Evolutionary conservation across 30 jellyfish, hydroid and myxozoan genomes (phyloP), one percentile per base, ranked within the genome.

Genomic region (Aurelia sp.): DNA sequence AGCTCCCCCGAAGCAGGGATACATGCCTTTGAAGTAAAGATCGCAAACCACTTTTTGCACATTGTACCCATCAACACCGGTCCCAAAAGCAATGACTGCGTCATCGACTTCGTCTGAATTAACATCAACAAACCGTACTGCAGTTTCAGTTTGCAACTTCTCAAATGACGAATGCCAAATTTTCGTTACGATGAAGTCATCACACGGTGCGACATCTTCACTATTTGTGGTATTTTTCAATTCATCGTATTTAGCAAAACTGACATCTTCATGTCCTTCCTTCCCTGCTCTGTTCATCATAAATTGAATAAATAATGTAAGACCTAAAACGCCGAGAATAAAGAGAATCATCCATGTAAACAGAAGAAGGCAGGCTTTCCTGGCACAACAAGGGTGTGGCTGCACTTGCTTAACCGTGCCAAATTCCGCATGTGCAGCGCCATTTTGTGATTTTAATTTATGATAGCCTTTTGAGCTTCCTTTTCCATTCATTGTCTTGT

Each of bases 1-100:
- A 11, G 86, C 90, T 24, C 98, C 98, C 2, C 98, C 98, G 63
- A 85, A 91, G 80, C 98, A 91, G 16, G 98, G 98, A 61, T 50
- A 91, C 15, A 65, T 77, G 10, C 91, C 87, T 47, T 77, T 76
- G 61, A 72, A 91, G 58, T 84, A 85, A 22, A 50, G 81, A 16
- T 79, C 65, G 57, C 98, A 91, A 18, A 84, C 96, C 19, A 64
- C 65, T 17, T 59, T 67, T 21, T 74, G 63, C 10, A 60, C 90
- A 69, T 83, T 71, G 85, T 69, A 79, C 12, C 96, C 86, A 50
- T 78, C 98, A 19, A 86, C 84, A 27, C 96, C 90, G 20, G 98
- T 91, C 13, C 90, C 98, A 91, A 91, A 91, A 5, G 97, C 98
- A 24, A 73, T 51, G 13, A 91, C 72, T 22, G 86, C 55, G 77